Conservation (phyloP, 2,888 invertebrate genomes). For the Isotomurus palustris region DNA sequence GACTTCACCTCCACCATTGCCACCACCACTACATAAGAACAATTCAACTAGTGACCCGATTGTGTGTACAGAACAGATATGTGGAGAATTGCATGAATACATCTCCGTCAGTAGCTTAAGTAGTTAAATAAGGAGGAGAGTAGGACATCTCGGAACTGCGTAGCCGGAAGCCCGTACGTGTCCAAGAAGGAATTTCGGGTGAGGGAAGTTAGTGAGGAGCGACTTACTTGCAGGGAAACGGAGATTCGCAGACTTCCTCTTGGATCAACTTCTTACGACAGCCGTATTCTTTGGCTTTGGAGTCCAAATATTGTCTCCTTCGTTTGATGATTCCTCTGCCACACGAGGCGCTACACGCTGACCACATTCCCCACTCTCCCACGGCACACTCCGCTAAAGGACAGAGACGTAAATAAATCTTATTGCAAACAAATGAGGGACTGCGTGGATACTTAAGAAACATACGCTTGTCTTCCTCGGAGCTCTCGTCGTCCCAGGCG, state of each 20-base stretch:
- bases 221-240: slow-evolving; percentile 10
- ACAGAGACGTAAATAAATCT: too few relatives aligned
- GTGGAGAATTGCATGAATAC: too few relatives aligned
- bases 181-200: too few relatives aligned
- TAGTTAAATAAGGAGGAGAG: too few relatives aligned
- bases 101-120: too few relatives aligned
- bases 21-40: too few relatives aligned
- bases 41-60: too few relatives aligned
- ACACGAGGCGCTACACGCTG: slow-evolving; percentile 53
- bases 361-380: slow-evolving; percentile 52
- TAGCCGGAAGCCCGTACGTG: too few relatives aligned
- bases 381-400: slow-evolving; percentile 52
- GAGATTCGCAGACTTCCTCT: slow-evolving; percentile 20
- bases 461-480: slow-evolving; percentile 27
- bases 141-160: too few relatives aligned
- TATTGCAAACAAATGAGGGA: too few relatives aligned
- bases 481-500: slow-evolving; percentile 37
- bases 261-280: slow-evolving; percentile 55
- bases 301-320: slow-evolving; percentile 56
- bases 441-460: not conserved
- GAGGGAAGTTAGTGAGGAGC: not conserved
- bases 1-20: not conserved
- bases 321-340: slow-evolving; percentile 56
- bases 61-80: too few relatives aligned
- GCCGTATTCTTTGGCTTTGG: slow-evolving; percentile 55